Evolutionary conservation across 2,888 invertebrate species (phyloP), one percentile per base, ranked within the genome.

Genomic region (Ametastegia equiseti): DNA sequence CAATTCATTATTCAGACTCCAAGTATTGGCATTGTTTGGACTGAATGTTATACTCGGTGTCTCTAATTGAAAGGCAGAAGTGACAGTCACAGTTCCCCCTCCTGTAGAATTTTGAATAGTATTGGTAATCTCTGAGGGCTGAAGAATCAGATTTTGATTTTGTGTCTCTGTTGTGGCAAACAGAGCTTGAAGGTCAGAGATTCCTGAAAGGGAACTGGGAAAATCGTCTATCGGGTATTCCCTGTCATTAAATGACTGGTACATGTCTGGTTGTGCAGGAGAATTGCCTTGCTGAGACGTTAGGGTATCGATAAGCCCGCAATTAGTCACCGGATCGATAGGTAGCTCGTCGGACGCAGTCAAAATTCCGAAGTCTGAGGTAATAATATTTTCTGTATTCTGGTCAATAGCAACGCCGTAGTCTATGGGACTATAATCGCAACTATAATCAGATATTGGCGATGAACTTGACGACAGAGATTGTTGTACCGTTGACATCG

Each of bases 361-460:
- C n/a, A n/a, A n/a, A n/a, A n/a, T n/a, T n/a, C n/a, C n/a, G n/a
- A n/a, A n/a, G n/a, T 6, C 33, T 63, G 0, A 11, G n/a, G 15
- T 0, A 1, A 36, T 63, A 13, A 1, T 7, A 1, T 33, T 7
- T 15, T 1, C n/a, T 6, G 1, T 36, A n/a, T 0, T 0, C 33
- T 2, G 0, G n/a, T 84, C 86, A 60, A 88, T 13, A 0, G 85
- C 79, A 63, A 67, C 81, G 11, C 85, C 87, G 67, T 87, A 89
- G 63, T 85, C 86, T n/a, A 81, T 79, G 0, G 91, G 89, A 78
- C 90, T 91, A 0, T 86, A 84, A 0, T 87, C 86, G n/a, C n/a
- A n/a, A 7, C 89, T 87, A 30, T 85, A 83, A 81, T 86, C 89
- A 0, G 88, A 90, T 33, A 87, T 88, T 9, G 89, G 89, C 1